Conservation (phyloP, 1,140 invertebrate species). For the Papilio machaon region DNA sequence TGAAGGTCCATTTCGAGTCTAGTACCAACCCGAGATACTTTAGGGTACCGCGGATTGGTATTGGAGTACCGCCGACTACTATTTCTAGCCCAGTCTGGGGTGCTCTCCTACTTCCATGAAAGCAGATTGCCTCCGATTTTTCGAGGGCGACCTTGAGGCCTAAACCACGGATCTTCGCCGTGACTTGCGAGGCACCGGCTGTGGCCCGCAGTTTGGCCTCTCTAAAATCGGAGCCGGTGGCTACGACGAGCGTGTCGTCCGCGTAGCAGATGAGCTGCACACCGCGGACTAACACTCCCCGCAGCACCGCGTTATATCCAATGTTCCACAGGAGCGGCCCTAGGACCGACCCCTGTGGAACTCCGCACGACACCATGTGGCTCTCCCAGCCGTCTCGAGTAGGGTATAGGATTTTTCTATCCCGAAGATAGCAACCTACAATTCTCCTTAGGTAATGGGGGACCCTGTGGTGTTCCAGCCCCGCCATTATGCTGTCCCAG, state of each 20-base stretch:
- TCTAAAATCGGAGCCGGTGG: not conserved
- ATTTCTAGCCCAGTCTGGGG: not conserved
- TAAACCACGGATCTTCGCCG: not conserved
- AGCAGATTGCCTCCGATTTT: conserved; percentile 20
- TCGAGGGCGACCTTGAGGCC: conserved; percentile 19
- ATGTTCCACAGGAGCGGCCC: conserved; percentile 3
- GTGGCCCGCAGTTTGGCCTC: not conserved
- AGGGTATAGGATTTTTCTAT: not conserved
- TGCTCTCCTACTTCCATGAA: not conserved
- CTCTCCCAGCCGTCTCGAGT: not conserved
- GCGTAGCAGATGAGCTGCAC: not conserved
- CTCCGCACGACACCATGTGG: not conserved
- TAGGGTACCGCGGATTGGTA: not conserved
- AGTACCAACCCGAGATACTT: conserved; percentile 20
- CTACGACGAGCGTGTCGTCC: not conserved
- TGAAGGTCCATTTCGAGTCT: conserved; percentile 18
- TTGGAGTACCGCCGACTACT: not conserved
- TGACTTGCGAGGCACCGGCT: not conserved
- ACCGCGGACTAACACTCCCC: not conserved
- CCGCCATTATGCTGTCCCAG: conserved; percentile 27
- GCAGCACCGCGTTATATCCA: not conserved
- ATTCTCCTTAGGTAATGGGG: not conserved
- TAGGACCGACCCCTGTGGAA: conserved; percentile 1
- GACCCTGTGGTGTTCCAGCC: conserved; percentile 32
- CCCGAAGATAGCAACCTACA: not conserved